These are phyloP conservation scores for Montifringilla adamsi DNA, from an alignment of 2,113 vertebrate genomes.

Conservation along the genomic window DNA sequence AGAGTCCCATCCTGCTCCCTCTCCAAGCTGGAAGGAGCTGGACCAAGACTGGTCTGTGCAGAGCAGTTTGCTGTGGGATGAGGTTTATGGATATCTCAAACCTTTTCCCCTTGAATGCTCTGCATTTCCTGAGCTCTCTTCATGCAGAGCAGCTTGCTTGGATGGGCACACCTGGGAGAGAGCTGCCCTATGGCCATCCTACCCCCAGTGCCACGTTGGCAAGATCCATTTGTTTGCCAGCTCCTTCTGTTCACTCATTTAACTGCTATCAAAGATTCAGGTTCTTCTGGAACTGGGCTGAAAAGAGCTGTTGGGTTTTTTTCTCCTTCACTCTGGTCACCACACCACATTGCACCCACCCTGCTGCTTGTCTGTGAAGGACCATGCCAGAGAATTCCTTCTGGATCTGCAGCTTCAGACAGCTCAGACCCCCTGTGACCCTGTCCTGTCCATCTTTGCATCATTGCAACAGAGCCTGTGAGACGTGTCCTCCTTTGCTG, in stretches of 20 bases:
- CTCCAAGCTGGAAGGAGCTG: not conserved
- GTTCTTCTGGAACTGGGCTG: not conserved
- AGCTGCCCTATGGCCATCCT: not conserved
- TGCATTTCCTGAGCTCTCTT: not conserved
- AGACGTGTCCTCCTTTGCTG: not conserved
- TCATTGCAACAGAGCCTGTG: not conserved
- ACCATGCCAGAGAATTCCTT: not conserved
- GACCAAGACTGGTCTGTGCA: not conserved
- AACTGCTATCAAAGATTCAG: not conserved
- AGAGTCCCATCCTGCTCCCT: not conserved
- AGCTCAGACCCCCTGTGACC: not conserved
- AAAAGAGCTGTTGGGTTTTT: not conserved
- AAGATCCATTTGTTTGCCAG: not conserved
- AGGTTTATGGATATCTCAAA: not conserved
- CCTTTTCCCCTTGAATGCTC: not conserved
- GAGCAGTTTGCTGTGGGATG: not conserved
- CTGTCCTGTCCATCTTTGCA: not conserved
- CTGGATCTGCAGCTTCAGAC: not conserved
- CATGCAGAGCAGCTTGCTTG: not conserved
- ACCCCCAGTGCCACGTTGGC: not conserved
- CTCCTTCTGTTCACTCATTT: not conserved
- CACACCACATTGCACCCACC: not conserved
- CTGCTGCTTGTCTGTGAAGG: not conserved
- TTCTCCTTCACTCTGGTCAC: rapidly evolving
- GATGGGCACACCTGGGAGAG: not conserved